phyloP scores from a whole-genome alignment of 2,797 vertebrate genomes.

The Rhinoraja longicauda region DNA sequence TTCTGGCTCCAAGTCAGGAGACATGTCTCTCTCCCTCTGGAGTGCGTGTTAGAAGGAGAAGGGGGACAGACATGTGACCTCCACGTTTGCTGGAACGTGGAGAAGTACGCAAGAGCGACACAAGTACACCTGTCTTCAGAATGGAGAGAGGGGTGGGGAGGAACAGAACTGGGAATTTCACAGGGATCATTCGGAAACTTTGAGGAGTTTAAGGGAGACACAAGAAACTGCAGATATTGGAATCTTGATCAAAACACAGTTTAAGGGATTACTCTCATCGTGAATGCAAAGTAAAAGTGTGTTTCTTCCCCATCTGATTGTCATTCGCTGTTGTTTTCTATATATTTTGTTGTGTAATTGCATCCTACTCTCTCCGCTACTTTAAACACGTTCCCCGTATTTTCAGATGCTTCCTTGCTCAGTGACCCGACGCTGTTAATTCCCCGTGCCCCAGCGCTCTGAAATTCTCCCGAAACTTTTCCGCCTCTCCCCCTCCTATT shows the following conservation, averaged over 20 bases:
- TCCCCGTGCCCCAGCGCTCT: too few relatives aligned
- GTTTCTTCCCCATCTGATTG: not conserved
- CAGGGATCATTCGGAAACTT: not conserved
- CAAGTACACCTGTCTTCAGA: not conserved
- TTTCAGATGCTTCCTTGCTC: too few relatives aligned
- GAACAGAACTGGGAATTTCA: not conserved
- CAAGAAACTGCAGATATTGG: too few relatives aligned
- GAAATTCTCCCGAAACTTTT: too few relatives aligned
- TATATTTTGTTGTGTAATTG: not conserved
- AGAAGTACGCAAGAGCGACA: not conserved
- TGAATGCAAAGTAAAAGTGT: not conserved
- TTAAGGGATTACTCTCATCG: not conserved
- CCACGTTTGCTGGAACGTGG: not conserved
- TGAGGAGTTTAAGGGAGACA: not conserved
- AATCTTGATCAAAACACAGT: too few relatives aligned
- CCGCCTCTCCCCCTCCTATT: too few relatives aligned
- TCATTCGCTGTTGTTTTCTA: not conserved
- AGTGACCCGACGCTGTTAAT: too few relatives aligned
- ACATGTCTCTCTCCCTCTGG: not conserved
- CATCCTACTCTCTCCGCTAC: too few relatives aligned
- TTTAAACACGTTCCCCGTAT: too few relatives aligned
- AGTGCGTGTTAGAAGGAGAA: not conserved
- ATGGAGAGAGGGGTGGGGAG: not conserved
- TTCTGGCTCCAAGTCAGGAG: not conserved
- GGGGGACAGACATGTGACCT: not conserved